These are phyloP conservation scores for Molossus molossus DNA, from an alignment of 2,797 vertebrate genomes.

Conservation along the genomic window DNA sequence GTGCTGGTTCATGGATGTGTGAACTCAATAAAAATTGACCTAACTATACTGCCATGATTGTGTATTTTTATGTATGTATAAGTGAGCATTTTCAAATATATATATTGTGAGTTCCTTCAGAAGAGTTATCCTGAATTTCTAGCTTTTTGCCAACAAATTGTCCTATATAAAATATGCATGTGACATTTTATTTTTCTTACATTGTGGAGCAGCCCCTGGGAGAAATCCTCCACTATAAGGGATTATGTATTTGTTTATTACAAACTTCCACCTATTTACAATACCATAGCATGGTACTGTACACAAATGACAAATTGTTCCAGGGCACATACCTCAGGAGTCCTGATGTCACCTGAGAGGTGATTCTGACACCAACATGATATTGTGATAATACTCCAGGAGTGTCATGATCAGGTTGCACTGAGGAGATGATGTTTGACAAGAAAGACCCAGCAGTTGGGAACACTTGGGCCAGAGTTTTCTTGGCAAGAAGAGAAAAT, in stretches of 20 bases:
- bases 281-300: not conserved
- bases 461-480: not conserved
- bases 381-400: not conserved
- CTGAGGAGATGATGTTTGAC: not conserved
- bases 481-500: conserved; percentile 22
- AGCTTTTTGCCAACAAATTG: not conserved
- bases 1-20: not conserved
- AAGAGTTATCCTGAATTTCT: not conserved
- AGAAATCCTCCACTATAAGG: not conserved
- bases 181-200: not conserved
- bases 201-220: not conserved
- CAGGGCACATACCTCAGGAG: not conserved
- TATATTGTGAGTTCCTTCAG: not conserved
- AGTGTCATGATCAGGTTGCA: not conserved
- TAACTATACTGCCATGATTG: not conserved
- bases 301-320: not conserved
- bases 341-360: not conserved
- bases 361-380: not conserved
- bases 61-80: not conserved
- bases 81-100: not conserved
- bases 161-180: not conserved
- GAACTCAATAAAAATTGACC: not conserved
- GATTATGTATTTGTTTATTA: not conserved
- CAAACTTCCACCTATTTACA: not conserved
- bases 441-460: not conserved